A percentile compares a stretch with the other conserved stretches of the same genome.
Conservation (phyloP, 2,113 vertebrate species). For the Progne subis region DNA sequence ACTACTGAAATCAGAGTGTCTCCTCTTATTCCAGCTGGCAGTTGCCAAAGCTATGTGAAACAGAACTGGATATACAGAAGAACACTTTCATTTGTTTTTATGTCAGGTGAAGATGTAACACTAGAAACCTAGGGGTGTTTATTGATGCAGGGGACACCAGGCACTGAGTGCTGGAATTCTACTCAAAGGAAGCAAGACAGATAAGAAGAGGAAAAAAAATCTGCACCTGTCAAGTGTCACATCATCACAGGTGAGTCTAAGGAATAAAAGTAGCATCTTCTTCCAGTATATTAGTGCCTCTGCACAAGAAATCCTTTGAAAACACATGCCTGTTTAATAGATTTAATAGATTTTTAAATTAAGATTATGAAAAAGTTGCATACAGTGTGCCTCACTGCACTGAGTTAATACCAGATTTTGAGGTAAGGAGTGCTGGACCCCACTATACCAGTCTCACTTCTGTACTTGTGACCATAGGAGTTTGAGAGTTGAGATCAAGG, state of each 20-base stretch:
- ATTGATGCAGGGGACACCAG: background rate
- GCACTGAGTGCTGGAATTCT: background rate
- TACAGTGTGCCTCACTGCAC: background rate
- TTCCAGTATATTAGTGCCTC: background rate
- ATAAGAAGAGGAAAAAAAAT: background rate
- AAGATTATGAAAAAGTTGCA: background rate
- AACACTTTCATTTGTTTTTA: background rate
- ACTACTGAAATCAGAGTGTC: background rate
- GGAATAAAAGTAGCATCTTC: background rate
- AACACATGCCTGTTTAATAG: background rate
- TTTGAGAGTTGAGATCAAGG: background rate
- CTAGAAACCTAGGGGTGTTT: background rate
- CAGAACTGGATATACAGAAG: background rate
- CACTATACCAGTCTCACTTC: background rate
- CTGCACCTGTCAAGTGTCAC: background rate
- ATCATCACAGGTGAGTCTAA: background rate
- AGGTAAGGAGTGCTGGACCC: background rate
- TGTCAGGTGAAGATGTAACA: slow-evolving; percentile 20
- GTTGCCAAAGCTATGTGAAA: slow-evolving; percentile 22
- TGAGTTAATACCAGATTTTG: background rate
- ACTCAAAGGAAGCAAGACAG: background rate
- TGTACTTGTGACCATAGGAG: background rate
- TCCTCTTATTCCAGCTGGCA: slow-evolving; percentile 30
- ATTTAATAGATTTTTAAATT: background rate
- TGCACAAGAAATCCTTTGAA: background rate